Conservation (phyloP, 1,140 invertebrate genomes). For the Bacillus rossius region DNA sequence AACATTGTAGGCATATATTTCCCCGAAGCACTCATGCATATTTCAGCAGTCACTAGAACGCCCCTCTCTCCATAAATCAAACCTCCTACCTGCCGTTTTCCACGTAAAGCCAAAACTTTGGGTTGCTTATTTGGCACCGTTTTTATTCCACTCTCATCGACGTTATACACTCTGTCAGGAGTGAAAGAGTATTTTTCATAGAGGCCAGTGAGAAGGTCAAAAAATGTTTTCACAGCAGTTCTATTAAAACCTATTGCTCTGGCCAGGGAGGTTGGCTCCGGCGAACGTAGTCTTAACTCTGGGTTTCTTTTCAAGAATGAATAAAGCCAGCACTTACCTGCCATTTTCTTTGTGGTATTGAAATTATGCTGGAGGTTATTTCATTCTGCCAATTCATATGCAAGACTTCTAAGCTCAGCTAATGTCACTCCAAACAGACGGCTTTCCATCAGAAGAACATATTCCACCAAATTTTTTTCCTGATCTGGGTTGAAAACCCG, state of each 20-base stretch:
- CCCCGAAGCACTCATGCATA: slow-evolving; percentile 28
- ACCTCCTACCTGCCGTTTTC: slow-evolving; percentile 28
- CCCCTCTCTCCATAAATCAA: slow-evolving; percentile 26
- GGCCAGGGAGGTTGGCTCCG: slow-evolving; percentile 16
- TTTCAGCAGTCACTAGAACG: slow-evolving; percentile 23
- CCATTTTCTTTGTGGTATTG: no score
- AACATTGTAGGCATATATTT: slow-evolving; percentile 32
- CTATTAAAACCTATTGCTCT: slow-evolving; percentile 25
- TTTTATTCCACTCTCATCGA: slow-evolving; percentile 38
- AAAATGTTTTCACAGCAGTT: slow-evolving; percentile 21
- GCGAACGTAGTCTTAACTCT: slow-evolving; percentile 4
- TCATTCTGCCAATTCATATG: no score
- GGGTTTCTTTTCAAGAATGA: no score
- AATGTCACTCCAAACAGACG: no score
- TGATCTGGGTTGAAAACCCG: no score
- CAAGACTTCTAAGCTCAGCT: no score
- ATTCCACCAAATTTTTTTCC: no score
- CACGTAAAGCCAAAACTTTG: slow-evolving; percentile 15
- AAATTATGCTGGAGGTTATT: no score
- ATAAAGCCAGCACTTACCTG: no score
- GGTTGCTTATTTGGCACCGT: slow-evolving; percentile 25
- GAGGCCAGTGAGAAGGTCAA: slow-evolving; percentile 15
- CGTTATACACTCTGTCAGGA: slow-evolving; percentile 32
- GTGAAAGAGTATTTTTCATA: slow-evolving; percentile 14
- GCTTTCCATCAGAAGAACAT: no score